Evolutionary conservation across 2,888 invertebrate species (phyloP), one percentile per base, ranked within the genome.

Genomic region (Diaprepes abbreviatus): DNA sequence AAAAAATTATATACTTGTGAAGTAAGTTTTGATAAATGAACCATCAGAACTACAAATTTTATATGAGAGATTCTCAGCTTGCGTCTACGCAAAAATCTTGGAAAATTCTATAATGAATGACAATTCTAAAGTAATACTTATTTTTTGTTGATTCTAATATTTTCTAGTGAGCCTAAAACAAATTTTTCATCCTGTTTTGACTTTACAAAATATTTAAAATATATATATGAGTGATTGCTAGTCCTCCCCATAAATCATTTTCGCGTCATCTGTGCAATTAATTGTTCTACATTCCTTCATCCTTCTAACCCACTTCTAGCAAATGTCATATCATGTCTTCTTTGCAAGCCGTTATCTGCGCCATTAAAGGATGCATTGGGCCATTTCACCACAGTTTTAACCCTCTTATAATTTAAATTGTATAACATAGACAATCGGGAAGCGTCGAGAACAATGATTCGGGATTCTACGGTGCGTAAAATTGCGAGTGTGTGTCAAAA

Each of bases 381-480:
- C 59, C 68, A 66, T 66, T 59, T 60, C 66, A 67, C 60, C 67
- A 55, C 67, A 67, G 67, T 43, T 60, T 60, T 55, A 60, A 67
- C 60, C 67, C 67, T 58, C 48, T 45, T 28, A 24, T 67, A 65
- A 68, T 71, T 65, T 60, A 65, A 68, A 68, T 71, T 64, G 64
- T 68, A 71, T 71, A 57, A 52, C 50, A 28, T 24, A 60, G 52
- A 55, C 60, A 72, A 74, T 66, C 69, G 66, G 63, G 66, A 70
- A 67, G 71, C 55, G 67, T 69, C 62, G 59, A 55, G 60, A 65
- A 70, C 72, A 73, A 71, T 69, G 69, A 54, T 50, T 63, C 55
- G 67, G 35, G 66, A 73, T 71, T 73, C 74, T 59, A 65, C 75
- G 71, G 74, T 75, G 77, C 77, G 75, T 77, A 77, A 77, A 77